Evolutionary conservation across 2,888 invertebrate species (phyloP), one percentile per base, ranked within the genome.

Genomic region (Lissonota sp.): DNA sequence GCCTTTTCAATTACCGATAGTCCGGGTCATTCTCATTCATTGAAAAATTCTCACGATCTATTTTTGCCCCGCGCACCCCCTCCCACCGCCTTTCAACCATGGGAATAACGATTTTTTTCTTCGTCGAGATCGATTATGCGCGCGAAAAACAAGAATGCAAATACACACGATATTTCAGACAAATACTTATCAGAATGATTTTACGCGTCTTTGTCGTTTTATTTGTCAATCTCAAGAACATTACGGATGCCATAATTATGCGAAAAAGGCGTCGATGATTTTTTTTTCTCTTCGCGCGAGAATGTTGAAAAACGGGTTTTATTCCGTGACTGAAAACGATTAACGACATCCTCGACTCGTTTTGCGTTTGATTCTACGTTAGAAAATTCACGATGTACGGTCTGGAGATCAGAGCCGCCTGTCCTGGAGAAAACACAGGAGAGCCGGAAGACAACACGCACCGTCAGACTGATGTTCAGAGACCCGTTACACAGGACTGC

Each of bases 401-500:
- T 10, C 84, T 92, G 76, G 91, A 91, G 81, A 92, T 92, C 87
- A 91, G 91, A 86, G 88, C 89, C 12, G 91, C 91, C 62, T 92
- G 92, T 80, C 92, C 92, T 64, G 90, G 92, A 6, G 91, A 92
- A 75, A 89, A 90, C 64, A 88, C 83, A 1, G 88, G 86, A 5
- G 92, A 92, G 80, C 87, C 88, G 0, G 92, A 92, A 12, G 89
- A 88, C 40, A 86, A 88, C 7, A 83, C 84, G 66, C 86, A 81
- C 44, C 87, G 86, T 84, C 88, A 87, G 74, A 88, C 89, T 74
- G 93, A 93, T 79, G 89, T 90, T 10, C 85, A 87, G 10, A 88
- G 89, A 66, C 85, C 91, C 10, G 82, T 87, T 0, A 79, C 85
- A 2, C 95, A 95, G 85, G 96, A 96, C 89, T 97, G 96, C 91